A percentile compares a stretch with the other conserved stretches of the same genome.
phyloP scores from a whole-genome alignment of 2,113 vertebrate species.

The Melierax canorus region DNA sequence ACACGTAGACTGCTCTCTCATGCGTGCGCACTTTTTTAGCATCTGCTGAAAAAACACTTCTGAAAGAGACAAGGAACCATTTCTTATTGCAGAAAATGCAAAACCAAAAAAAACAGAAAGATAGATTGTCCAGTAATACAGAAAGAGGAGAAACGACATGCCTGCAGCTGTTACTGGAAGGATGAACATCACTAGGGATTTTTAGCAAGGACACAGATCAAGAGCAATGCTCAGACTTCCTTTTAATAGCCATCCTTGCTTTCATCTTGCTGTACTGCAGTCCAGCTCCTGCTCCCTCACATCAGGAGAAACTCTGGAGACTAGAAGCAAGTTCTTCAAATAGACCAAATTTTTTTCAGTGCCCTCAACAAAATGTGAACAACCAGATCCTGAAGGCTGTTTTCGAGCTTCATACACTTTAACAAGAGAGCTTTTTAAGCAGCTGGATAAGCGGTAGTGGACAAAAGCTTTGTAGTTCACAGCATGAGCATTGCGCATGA shows the following conservation, averaged over 20 bases:
- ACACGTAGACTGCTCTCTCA: not conserved
- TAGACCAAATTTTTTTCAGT: not conserved
- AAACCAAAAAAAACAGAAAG: not conserved
- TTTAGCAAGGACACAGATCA: not conserved
- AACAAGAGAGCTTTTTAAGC: not conserved
- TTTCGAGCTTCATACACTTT: not conserved
- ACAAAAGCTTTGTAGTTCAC: constrained; percentile 15
- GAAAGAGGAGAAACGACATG: not conserved
- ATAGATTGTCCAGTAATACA: not conserved
- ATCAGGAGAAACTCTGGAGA: not conserved
- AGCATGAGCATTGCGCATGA: not conserved
- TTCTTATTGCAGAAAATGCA: not conserved
- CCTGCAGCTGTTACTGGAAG: not conserved
- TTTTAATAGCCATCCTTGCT: not conserved
- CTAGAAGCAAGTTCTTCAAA: not conserved
- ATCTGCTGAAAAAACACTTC: not conserved
- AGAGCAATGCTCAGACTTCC: not conserved
- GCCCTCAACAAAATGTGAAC: not conserved
- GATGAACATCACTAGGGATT: not conserved
- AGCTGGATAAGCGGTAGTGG: not conserved
- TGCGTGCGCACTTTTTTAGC: not conserved
- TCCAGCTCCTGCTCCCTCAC: not conserved
- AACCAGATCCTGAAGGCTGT: not conserved
- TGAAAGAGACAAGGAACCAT: not conserved
- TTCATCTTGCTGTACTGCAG: not conserved